Evolutionary conservation across 2,113 vertebrate genomes (phyloP), one percentile per base, ranked within the genome.

Genomic region (Chroicocephalus ridibundus): DNA sequence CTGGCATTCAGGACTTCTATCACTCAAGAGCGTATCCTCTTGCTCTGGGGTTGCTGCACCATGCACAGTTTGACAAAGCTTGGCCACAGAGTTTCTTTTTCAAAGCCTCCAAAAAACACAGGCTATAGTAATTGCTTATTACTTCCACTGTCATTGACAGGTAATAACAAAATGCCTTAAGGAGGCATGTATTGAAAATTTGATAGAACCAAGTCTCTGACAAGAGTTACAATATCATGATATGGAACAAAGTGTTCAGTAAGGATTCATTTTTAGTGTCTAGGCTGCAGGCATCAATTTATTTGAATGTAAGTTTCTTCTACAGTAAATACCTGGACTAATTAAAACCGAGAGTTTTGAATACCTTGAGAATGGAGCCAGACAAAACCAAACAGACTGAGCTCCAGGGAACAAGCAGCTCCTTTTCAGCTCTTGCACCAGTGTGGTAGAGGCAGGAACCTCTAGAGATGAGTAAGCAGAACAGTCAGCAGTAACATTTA

Each of bases 181-280:
- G 14, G 13, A 76, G 3, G 5, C 1, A 3, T 2, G 5, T 51
- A 64, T 5, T 19, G 5, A n/a, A 38, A 82, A 54, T 55, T 16
- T 75, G 32, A 15, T 34, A 84, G 55, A 88, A 81, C 1, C 32
- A 58, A 64, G 5, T 31, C 38, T 81, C 46, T 79, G n/a, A 64
- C 18, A 71, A 40, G 22, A 79, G 13, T 40, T 65, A 81, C 66
- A 15, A 24, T 31, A 78, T 0, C 0, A 6, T 47, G 2, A 74
- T 38, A 57, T 7, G 22, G 31, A 52, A 85, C 6, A 40, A 85
- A 77, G 42, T 29, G 69, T 40, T 93, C 38, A 61, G 27, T 18
- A 78, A 74, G 29, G 46, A 66, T 54, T 72, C 7, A 40, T 36
- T 88, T 85, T 69, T n/a, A 86, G 14, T 5, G 5, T 46, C 1